phyloP scores from a whole-genome alignment of 2,113 vertebrate genomes.

The Pygoscelis antarcticus region DNA sequence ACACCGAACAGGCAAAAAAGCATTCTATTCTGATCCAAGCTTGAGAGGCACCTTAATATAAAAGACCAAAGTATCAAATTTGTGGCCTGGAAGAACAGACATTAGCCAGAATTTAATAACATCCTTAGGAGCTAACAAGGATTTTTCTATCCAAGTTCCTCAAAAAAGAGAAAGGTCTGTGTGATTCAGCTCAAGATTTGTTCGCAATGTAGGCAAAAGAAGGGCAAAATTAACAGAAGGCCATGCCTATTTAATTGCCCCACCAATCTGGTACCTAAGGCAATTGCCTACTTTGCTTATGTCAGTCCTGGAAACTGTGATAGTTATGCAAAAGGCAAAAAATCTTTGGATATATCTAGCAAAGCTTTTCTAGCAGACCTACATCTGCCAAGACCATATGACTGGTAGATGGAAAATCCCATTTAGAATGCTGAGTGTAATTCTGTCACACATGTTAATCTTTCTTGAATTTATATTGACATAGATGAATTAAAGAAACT shows the following conservation, averaged over 20 bases:
- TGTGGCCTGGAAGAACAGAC: neutral
- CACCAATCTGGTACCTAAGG: neutral
- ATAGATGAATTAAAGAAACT: conserved; percentile 22
- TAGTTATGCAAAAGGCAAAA: neutral
- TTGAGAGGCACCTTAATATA: neutral
- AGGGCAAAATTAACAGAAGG: neutral
- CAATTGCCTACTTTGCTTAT: neutral
- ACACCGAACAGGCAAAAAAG: neutral
- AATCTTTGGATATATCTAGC: neutral
- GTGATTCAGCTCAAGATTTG: neutral
- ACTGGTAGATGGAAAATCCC: neutral
- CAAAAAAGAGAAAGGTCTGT: neutral
- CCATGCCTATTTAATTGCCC: neutral
- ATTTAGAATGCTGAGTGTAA: neutral
- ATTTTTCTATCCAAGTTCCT: neutral
- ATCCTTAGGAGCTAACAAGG: neutral
- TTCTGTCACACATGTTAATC: neutral
- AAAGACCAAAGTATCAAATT: neutral
- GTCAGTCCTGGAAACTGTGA: neutral
- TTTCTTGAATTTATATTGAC: neutral
- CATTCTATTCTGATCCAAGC: neutral
- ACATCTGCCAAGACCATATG: neutral
- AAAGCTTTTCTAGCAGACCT: neutral
- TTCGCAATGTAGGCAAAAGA: neutral
- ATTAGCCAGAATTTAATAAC: neutral